Evolutionary conservation across 2,113 vertebrate species (phyloP).

Genomic region (Rhea pennata): DNA sequence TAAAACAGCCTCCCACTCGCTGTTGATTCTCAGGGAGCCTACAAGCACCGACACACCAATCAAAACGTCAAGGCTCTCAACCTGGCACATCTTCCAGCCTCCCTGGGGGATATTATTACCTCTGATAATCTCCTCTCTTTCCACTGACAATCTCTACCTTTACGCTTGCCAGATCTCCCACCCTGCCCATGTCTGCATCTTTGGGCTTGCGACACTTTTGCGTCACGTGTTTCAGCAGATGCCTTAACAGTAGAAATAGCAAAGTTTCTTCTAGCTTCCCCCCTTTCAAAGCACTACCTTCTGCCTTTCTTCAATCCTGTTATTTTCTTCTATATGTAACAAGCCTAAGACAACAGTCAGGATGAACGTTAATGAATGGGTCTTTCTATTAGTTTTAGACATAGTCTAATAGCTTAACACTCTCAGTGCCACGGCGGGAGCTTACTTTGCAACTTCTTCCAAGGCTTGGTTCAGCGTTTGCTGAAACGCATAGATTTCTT

Average conservation of each 20-base stretch:
- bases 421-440: background rate
- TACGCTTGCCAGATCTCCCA: background rate
- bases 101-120: background rate
- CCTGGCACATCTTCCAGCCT: background rate
- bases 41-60: background rate
- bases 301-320: background rate
- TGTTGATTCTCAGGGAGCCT: conserved; percentile 93
- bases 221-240: background rate
- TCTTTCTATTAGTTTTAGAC: conserved; percentile 29
- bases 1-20: conserved; percentile 89
- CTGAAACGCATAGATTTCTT: conserved; percentile 94
- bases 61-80: background rate
- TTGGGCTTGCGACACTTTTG: background rate
- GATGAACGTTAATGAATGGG: background rate
- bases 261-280: background rate
- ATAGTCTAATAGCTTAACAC: background rate
- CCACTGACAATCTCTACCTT: background rate
- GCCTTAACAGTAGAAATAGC: background rate
- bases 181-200: background rate
- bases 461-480: conserved; percentile 89
- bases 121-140: background rate
- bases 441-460: conserved; percentile 96
- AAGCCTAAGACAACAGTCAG: background rate
- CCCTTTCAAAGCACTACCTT: background rate
- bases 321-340: conserved; percentile 34